phyloP scores from a whole-genome alignment of 2,113 vertebrate species.

The Catharus minimus region DNA sequence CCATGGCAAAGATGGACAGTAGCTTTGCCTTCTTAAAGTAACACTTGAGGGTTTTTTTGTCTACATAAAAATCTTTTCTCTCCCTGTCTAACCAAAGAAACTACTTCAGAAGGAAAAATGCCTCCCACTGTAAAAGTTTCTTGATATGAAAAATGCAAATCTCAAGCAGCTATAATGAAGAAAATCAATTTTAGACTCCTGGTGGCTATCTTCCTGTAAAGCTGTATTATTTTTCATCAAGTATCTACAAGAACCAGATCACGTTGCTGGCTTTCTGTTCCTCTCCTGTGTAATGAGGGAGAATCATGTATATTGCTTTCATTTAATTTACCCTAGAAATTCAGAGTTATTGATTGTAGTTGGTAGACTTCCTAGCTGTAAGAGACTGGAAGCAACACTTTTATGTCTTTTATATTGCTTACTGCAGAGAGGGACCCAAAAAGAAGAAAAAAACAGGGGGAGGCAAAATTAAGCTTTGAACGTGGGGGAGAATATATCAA shows the following conservation, averaged over 20 bases:
- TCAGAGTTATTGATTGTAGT: constrained; percentile 46
- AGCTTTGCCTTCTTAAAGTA: background rate
- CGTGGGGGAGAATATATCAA: background rate
- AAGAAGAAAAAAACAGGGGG: accelerated
- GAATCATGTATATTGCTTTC: constrained; percentile 35
- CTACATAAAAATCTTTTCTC: background rate
- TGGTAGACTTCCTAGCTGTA: constrained; percentile 30
- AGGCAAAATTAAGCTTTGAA: background rate
- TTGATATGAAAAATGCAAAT: constrained; percentile 32
- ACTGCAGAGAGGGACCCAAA: background rate
- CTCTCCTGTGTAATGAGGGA: constrained; percentile 37
- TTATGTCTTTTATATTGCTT: constrained; percentile 2
- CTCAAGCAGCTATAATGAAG: constrained; percentile 18
- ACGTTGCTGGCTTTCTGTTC: constrained; percentile 28
- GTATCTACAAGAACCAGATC: constrained; percentile 19
- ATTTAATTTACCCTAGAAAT: constrained; percentile 57
- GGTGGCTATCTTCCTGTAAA: constrained; percentile 25
- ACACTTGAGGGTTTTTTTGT: background rate
- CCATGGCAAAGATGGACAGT: background rate
- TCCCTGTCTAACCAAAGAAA: background rate
- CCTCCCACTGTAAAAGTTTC: background rate
- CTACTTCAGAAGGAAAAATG: background rate
- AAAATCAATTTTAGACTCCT: constrained; percentile 34
- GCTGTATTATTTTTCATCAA: constrained; percentile 56
- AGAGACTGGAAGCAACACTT: background rate